Evolutionary conservation across 2,113 vertebrate genomes (phyloP), one percentile per base, ranked within the genome.

Genomic region (Malaclemys terrapin): DNA sequence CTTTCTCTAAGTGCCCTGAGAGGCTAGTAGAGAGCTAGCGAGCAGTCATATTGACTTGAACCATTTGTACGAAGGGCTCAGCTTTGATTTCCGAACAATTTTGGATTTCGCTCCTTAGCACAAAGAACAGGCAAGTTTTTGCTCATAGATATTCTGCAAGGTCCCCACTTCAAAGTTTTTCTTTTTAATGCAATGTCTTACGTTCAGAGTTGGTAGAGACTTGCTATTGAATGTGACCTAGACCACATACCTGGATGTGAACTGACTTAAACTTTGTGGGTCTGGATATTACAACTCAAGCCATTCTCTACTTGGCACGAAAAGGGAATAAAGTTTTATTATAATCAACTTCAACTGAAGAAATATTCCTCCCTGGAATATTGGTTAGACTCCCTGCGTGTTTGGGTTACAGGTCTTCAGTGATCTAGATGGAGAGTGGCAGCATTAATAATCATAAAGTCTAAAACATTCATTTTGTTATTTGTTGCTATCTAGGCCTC

Each of bases 401-500:
- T 79, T 85, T 80, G 45, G 13, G 88, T 81, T 6, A 47, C 8
- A 52, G 2, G 82, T 19, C 3, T 50, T 38, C 5, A 56, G 45
- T 7, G 82, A 31, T 82, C 42, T 1, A 38, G 56, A 8, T 80
- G 84, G 52, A 13, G 9, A 62, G 20, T 0, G 4, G 81, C 87
- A 31, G 42, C 45, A 8, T 2, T 49, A 52, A 31, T 83, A 89
- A 38, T 29, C 35, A 42, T 88, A 2, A 82, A 91, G 12, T 12
- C 83, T 0, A 78, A 1, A 29, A 59, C 59, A 10, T 42, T 79
- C 1, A 5, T 62, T 10, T 45, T 75, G 72, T 47, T n/a, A 0
- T 47, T 1, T 25, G 1, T 56, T 7, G 1, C 2, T 38, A 24
- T 2, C 84, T 31, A 3, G 11, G 16, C 53, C 42, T 42, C 62